Percentiles rank a stretch among this genome's conserved stretches.
Evolutionary conservation across 1,140 invertebrate genomes (phyloP).

Genomic region (Heliconius hewitsoni): DNA sequence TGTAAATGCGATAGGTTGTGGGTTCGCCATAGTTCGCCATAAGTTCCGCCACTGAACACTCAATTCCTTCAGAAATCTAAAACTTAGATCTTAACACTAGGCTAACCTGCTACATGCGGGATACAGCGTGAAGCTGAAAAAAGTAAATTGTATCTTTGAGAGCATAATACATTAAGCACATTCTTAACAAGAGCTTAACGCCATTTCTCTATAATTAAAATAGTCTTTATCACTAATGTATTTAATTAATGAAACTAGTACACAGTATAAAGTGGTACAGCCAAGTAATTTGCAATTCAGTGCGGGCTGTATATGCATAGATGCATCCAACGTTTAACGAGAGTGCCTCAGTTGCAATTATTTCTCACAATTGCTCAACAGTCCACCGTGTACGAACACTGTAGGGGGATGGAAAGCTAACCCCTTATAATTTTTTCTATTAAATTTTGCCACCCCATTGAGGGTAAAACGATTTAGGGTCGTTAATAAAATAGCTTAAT

Average conservation of each 20-base stretch:
- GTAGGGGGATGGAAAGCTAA: background rate
- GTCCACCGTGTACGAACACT: background rate
- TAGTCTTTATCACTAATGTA: background rate
- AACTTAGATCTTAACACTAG: background rate
- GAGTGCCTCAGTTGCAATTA: conserved; percentile 3
- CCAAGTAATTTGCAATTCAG: background rate
- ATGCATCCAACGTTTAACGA: conserved; percentile 3
- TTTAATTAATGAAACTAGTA: background rate
- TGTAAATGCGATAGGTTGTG: too few species aligned
- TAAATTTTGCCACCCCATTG: background rate
- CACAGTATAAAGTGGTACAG: conserved; percentile 1
- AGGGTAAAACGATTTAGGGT: background rate
- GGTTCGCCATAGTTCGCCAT: too few species aligned
- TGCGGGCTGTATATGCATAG: background rate
- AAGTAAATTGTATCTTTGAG: too few species aligned
- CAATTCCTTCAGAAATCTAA: background rate
- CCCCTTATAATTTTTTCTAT: background rate
- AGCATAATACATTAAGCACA: too few species aligned
- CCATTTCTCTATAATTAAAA: background rate
- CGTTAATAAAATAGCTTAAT: background rate
- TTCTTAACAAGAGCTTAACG: background rate
- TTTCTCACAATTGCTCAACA: conserved; percentile 1
- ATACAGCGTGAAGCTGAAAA: background rate
- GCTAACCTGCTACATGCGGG: background rate
- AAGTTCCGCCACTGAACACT: too few species aligned